These are phyloP conservation scores for Etheostoma spectabile DNA, from an alignment of 2,113 vertebrate species.

Conservation along the genomic window DNA sequence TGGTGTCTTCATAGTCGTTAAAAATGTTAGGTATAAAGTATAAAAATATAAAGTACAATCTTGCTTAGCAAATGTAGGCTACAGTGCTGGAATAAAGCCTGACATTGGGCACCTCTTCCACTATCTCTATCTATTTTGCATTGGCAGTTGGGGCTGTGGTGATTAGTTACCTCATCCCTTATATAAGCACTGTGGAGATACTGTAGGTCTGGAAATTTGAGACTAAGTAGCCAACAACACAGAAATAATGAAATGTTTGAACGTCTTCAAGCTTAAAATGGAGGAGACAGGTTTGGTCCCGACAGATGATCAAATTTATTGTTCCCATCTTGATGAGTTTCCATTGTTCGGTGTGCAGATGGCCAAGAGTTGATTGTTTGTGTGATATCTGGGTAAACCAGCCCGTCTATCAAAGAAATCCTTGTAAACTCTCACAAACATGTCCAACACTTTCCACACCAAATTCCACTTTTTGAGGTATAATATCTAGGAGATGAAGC, in stretches of 20 bases:
- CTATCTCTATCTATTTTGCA: no score
- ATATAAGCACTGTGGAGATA: no score
- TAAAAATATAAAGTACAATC: no score
- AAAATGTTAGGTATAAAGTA: no score
- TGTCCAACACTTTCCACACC: conserved; percentile 16
- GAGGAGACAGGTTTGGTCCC: conserved; percentile 20
- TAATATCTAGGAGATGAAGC: background rate
- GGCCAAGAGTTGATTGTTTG: conserved; percentile 29
- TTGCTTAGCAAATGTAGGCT: no score
- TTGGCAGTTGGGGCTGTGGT: no score
- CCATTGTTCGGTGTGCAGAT: conserved; percentile 50
- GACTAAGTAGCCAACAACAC: conserved; percentile 17
- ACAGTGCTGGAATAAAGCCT: no score
- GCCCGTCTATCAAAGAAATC: conserved; percentile 44
- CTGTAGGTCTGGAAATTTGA: no score
- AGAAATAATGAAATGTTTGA: conserved; percentile 47
- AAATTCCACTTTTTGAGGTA: conserved; percentile 6
- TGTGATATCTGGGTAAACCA: conserved; percentile 48
- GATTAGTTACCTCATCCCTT: no score
- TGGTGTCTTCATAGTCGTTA: no score
- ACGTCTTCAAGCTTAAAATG: background rate
- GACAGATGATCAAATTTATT: conserved; percentile 49
- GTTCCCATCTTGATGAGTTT: conserved; percentile 17
- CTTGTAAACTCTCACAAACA: conserved; percentile 37
- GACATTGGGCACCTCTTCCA: no score